Base-by-base conservation (phyloP, 2,113 vertebrate genomes). In the Bubo blakistoni region DNA sequence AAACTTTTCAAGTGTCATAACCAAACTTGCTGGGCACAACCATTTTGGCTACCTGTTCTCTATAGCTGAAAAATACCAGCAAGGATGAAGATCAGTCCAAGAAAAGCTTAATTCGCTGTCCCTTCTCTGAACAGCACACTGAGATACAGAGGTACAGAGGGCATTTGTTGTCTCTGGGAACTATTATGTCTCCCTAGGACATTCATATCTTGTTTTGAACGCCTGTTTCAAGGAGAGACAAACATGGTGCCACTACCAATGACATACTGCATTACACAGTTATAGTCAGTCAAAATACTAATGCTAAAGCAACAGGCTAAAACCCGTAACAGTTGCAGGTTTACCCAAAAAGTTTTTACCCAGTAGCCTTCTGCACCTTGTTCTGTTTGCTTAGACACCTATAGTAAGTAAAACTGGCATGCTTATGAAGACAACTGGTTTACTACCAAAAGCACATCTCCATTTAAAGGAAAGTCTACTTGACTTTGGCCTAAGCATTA, bases 151-250 rank as follows among this genome's bases (percentile, higher is more conserved):
- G 61, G 27, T 7, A 29, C 73, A 74, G 76, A 81, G 62, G 42
- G 38, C 32, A n/a, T 34, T 11, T 72, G 14, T 4, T 69, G 57
- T 27, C 29, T 47, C 57, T 62, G 74, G 55, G 42, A 87, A 52
- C 22, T 47, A 21, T 2, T 10, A 38, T 0, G 0, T 3, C 18
- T 55, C 69, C 49, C 63, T 38, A 47, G 25, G 20, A 52, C 0
- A 0, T 25, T 52, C 24, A 0, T 5, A 15, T 30, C 38, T 52
- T 55, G 13, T 9, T 47, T 66, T 7, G 54, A 83, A 52, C 1
- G 34, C 27, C 22, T 0, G 0, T 54, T 89, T 71, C 34, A 57
- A 81, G 40, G 30, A 34, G 16, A 83, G 11, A 58, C 1, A 30
- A 83, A 51, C 27, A 27, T 0, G 1, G 9, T 3, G 6, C 7